phyloP scores from a whole-genome alignment of 1,140 invertebrate genomes.

The Lordiphosa clarofinis region DNA sequence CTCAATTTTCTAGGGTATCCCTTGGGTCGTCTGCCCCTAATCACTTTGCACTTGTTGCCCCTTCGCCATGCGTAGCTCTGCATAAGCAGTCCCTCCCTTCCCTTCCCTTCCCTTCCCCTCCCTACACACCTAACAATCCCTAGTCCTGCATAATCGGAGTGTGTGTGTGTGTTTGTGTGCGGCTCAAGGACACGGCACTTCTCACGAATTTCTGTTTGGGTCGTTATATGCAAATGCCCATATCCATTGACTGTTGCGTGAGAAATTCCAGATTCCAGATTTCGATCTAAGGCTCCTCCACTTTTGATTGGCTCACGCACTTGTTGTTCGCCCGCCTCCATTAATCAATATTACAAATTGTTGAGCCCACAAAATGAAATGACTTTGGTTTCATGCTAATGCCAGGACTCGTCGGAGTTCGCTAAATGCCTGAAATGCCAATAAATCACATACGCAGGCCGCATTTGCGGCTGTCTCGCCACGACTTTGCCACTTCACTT shows the following conservation, averaged over 20 bases:
- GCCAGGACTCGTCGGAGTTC: conserved; percentile 4
- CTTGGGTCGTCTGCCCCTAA: not conserved
- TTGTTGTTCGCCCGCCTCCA: conserved; percentile 47
- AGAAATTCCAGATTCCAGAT: conserved; percentile 2
- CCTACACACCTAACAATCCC: too few species aligned
- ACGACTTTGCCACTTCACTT: conserved; percentile 69
- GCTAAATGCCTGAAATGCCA: conserved; percentile 71
- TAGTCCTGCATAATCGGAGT: conserved; percentile 12
- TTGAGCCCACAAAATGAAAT: conserved; percentile 40
- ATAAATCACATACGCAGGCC: conserved; percentile 64
- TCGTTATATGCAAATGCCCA: conserved; percentile 28
- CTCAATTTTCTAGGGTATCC: conserved; percentile 2
- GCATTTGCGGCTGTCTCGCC: conserved; percentile 11
- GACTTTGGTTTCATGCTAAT: conserved; percentile 57
- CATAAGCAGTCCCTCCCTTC: conserved; percentile 4
- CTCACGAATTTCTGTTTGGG: not conserved
- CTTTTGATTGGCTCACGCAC: conserved; percentile 57
- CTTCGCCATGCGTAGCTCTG: conserved; percentile 10
- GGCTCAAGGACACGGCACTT: conserved; percentile 11
- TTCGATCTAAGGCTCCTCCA: conserved; percentile 11
- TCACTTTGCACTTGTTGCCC: conserved; percentile 55
- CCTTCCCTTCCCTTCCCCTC: too few species aligned
- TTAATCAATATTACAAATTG: conserved; percentile 69
- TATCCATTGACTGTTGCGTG: conserved; percentile 13
- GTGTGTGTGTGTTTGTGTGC: conserved; percentile 1